A percentile compares a stretch with the other conserved stretches of the same genome.
These are phyloP conservation scores for Limnodromus scolopaceus DNA, from an alignment of 2,797 vertebrate genomes.

Conservation along the genomic window DNA sequence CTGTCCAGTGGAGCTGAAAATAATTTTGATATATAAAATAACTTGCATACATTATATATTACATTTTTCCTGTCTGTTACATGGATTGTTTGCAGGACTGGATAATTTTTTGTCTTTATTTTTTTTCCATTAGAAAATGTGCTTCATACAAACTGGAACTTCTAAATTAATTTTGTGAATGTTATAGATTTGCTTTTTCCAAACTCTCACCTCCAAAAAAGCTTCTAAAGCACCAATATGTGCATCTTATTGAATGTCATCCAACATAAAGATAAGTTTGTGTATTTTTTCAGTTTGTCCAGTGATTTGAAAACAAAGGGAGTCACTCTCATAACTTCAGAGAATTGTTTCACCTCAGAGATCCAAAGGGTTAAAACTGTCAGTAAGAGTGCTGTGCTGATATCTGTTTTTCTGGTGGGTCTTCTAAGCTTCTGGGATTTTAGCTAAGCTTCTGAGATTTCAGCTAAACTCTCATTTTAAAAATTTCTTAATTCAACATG, in stretches of 20 bases:
- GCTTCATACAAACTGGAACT: neutral
- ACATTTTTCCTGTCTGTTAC: neutral
- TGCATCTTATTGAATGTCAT: neutral
- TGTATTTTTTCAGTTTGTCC: neutral
- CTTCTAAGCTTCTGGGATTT: neutral
- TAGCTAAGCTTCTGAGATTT: neutral
- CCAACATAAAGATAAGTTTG: neutral
- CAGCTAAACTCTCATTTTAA: neutral
- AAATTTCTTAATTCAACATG: neutral
- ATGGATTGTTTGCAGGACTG: neutral
- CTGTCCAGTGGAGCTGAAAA: neutral
- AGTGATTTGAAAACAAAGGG: neutral
- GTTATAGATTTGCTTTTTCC: neutral
- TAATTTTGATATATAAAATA: neutral
- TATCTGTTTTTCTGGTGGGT: neutral
- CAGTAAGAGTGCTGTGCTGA: rapidly evolving
- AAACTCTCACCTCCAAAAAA: neutral
- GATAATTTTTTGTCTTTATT: neutral
- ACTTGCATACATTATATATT: neutral
- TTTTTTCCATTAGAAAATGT: rapidly evolving
- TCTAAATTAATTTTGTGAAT: neutral
- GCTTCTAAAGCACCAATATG: rapidly evolving
- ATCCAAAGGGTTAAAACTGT: neutral
- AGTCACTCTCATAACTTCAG: neutral
- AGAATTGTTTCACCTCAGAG: neutral